Base-by-base conservation (phyloP, 1,140 invertebrate genomes). In the Neomicropteryx cornuta region DNA sequence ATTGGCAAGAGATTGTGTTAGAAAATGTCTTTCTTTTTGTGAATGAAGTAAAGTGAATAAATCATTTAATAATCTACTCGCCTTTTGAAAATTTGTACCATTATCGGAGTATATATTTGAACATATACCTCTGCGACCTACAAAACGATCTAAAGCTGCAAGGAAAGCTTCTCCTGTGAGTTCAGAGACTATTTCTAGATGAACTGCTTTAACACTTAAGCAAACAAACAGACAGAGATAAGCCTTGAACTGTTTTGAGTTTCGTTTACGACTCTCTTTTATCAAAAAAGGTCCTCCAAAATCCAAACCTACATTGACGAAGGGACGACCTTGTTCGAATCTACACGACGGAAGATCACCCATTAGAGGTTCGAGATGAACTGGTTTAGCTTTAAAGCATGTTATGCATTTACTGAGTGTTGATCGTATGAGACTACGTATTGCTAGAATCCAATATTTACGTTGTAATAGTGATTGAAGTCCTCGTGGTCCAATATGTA, bases 141-240 rank as follows among this genome's bases (percentile, higher is more conserved):
- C 35, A 24, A 50, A 50, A 5, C 48, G 14, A 10, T 38, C 37
- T 31, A 45, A 30, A 23, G 23, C 38, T 23, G 31, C 31, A 27
- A 49, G 36, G 32, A 44, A 49, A 6, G 40, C 36, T 14, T 44
- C 29, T 1, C 38, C 46, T 21, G 42, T 34, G 5, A 49, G 18
- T 31, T 49, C 48, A 28, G 38, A 43, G 14, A 47, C 39, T 4
- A 44, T 17, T 23, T 49, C 43, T n/a, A 47, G 31, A 33, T 49
- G 47, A 20, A 50, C 36, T 24, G 38, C 2, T 22, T 42, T 43
- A 10, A 27, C 19, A 2, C 14, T 19, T 8, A 40, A 40, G 20
- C 41, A 41, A n/a, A 39, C 29, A 27, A 45, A 45, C 6, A 45
- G 17, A 6, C 18, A 38, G 20, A 45, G 17, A 27, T 43, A 43